Percentiles rank a stretch among this genome's conserved stretches.
phyloP scores from a whole-genome alignment of 2,797 vertebrate genomes.

The Emydoidea blandingii region DNA sequence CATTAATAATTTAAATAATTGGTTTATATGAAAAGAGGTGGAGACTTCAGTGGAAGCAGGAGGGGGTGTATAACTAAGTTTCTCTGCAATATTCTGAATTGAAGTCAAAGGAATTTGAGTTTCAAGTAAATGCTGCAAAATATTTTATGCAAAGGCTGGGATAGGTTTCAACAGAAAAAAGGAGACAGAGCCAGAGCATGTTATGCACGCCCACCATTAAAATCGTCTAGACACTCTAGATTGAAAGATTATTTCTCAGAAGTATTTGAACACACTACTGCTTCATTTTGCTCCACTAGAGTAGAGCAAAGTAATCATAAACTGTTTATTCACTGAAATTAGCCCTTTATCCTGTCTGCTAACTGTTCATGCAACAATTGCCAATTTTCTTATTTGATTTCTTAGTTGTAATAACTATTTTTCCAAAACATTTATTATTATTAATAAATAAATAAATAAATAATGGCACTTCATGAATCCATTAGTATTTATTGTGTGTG shows the following conservation, averaged over 20 bases:
- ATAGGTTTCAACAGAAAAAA: neutral
- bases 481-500: neutral
- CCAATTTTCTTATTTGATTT: neutral
- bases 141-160: neutral
- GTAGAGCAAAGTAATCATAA: slow-evolving; percentile 23
- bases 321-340: neutral
- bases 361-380: neutral
- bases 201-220: neutral
- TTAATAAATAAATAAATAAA: neutral
- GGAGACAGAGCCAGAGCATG: rapidly evolving
- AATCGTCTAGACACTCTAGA: neutral
- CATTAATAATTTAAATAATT: neutral
- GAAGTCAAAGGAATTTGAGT: neutral
- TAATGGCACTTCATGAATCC: neutral
- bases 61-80: neutral
- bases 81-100: neutral
- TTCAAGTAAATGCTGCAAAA: neutral
- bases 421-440: neutral
- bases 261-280: neutral
- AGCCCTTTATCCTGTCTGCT: neutral
- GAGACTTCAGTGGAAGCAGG: neutral
- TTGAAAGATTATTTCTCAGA: neutral
- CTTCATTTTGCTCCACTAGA: neutral
- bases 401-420: neutral
- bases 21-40: neutral